A percentile compares a stretch with the other conserved stretches of the same genome.
phyloP scores from a whole-genome alignment of 2,113 vertebrate species.

The Oncorhynchus masou region DNA sequence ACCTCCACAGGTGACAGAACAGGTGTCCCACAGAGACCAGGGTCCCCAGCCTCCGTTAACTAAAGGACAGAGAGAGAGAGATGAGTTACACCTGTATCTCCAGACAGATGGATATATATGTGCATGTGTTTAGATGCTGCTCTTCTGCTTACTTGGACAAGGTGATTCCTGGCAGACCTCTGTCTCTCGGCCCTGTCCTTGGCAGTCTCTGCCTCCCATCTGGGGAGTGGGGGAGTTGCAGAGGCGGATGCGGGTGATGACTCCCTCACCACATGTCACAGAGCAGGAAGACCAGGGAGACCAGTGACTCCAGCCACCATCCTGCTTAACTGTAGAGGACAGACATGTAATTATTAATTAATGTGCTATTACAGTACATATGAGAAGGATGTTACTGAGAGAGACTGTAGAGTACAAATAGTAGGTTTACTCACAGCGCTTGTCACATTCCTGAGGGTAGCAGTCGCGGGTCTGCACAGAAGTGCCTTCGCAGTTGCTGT shows the following conservation, averaged over 20 bases:
- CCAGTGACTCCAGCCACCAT: conserved; percentile 98
- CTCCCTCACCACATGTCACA: conserved; percentile 89
- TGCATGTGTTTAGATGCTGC: no score
- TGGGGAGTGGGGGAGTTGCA: conserved; percentile 98
- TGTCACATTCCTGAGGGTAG: conserved; percentile 94
- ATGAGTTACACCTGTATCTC: neutral
- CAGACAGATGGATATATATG: neutral
- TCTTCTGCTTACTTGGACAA: conserved; percentile 85
- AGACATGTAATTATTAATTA: neutral
- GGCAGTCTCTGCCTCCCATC: conserved; percentile 89
- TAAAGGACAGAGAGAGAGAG: conserved; percentile 51
- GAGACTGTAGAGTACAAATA: neutral
- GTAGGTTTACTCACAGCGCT: conserved; percentile 85
- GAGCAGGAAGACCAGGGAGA: conserved; percentile 98
- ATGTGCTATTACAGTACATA: neutral
- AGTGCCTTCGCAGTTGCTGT: conserved; percentile 92
- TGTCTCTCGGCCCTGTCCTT: conserved; percentile 90
- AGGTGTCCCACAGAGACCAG: conserved; percentile 93
- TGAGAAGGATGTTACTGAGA: neutral
- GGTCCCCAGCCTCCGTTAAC: conserved; percentile 96
- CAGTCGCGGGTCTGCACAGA: conserved; percentile 97
- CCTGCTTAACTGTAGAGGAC: conserved; percentile 86
- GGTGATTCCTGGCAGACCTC: conserved; percentile 83
- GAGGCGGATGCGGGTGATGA: conserved; percentile 95
- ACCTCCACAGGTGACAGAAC: conserved; percentile 89